Evolutionary conservation across 2,797 vertebrate species (phyloP).

Genomic region (Garrulus glandarius): DNA sequence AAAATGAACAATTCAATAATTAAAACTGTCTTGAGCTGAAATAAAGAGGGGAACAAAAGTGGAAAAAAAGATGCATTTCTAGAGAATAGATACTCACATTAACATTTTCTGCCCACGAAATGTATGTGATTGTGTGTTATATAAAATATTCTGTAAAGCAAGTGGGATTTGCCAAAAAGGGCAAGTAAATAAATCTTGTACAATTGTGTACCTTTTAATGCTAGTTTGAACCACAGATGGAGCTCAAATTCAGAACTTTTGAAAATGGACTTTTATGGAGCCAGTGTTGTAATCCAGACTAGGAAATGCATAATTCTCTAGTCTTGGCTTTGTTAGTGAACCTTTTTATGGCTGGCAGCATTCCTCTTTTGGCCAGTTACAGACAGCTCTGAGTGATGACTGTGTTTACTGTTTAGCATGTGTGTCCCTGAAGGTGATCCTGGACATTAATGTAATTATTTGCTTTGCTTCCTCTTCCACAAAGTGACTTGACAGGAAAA

Average conservation of each 20-base stretch:
- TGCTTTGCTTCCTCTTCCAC: neutral
- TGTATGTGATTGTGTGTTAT: rapidly evolving
- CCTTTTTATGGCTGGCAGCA: neutral
- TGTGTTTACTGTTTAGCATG: rapidly evolving
- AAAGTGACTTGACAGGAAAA: neutral
- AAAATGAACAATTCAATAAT: neutral
- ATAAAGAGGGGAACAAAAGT: neutral
- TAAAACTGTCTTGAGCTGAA: neutral
- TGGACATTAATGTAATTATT: neutral
- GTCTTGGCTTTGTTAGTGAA: neutral
- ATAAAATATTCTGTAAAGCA: neutral
- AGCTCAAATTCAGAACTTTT: neutral
- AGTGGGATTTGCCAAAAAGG: neutral
- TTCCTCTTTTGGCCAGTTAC: neutral
- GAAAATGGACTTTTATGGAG: neutral
- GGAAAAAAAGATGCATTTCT: neutral
- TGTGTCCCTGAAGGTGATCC: neutral
- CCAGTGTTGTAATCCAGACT: neutral
- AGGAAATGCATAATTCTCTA: neutral
- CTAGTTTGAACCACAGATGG: neutral
- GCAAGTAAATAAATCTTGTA: neutral
- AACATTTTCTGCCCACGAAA: neutral
- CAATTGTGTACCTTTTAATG: neutral
- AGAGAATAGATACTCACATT: neutral
- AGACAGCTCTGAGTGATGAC: neutral